phyloP scores from a whole-genome alignment of 2,888 invertebrate species.

The Balanococcus diminutus region DNA sequence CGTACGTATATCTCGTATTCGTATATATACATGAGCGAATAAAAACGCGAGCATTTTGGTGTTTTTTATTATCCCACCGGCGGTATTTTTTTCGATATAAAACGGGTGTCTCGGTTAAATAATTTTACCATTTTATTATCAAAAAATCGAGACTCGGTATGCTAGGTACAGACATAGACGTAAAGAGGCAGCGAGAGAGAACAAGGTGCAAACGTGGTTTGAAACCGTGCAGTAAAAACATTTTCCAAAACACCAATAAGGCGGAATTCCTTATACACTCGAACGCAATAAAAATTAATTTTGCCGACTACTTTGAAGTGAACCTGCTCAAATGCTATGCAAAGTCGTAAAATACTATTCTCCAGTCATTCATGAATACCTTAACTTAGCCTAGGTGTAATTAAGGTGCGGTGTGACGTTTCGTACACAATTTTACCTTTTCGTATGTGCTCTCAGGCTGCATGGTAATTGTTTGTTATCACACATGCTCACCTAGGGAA shows the following conservation, averaged over 20 bases:
- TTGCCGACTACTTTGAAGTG: constrained; percentile 28
- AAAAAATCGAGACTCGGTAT: constrained; percentile 1
- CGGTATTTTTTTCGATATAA: background rate
- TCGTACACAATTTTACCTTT: background rate
- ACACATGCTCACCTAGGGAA: background rate
- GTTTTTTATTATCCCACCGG: background rate
- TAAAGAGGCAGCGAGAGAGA: background rate
- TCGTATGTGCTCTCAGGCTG: background rate
- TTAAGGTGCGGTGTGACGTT: constrained; percentile 14
- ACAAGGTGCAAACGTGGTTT: constrained; percentile 1
- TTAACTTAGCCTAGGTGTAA: background rate
- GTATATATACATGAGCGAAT: background rate
- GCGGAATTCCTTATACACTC: background rate
- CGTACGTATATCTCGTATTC: background rate
- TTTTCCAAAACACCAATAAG: constrained; percentile 23
- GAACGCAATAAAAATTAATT: constrained; percentile 15
- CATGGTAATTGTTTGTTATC: constrained; percentile 20
- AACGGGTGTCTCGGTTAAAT: constrained; percentile 22
- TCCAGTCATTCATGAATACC: constrained; percentile 1
- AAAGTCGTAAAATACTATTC: constrained; percentile 26
- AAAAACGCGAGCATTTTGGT: background rate
- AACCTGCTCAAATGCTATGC: constrained; percentile 22
- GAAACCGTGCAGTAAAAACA: background rate
- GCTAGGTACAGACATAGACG: background rate
- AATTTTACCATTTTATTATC: constrained; percentile 23